A percentile compares a stretch with the other conserved stretches of the same genome.
These are phyloP conservation scores for Sinosuthora webbiana DNA, from an alignment of 2,113 vertebrate species.

Conservation along the genomic window DNA sequence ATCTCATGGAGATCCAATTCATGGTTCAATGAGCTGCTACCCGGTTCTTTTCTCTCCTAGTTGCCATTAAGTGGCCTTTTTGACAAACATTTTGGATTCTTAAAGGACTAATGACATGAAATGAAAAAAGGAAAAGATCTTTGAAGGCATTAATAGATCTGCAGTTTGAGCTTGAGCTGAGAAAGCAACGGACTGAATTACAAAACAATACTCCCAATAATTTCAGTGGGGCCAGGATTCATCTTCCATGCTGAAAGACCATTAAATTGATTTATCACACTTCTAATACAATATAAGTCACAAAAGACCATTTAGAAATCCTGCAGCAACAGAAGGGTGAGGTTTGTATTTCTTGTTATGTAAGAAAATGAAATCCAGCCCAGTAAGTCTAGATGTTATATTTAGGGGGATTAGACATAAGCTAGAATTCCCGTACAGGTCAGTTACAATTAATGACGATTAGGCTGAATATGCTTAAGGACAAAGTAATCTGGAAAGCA, in stretches of 20 bases:
- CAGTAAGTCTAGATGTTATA: not conserved
- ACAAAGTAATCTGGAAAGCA: not conserved
- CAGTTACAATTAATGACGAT: not conserved
- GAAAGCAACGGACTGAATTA: not conserved
- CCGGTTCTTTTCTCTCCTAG: not conserved
- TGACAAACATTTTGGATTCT: not conserved
- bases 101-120: not conserved
- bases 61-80: not conserved
- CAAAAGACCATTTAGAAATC: conserved; percentile 9
- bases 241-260: not conserved
- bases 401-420: not conserved
- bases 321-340: not conserved
- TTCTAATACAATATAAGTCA: not conserved
- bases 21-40: not conserved
- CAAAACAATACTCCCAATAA: not conserved
- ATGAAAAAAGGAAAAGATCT: not conserved
- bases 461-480: not conserved
- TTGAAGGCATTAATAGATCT: not conserved
- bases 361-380: conserved; percentile 9
- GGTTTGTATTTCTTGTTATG: not conserved
- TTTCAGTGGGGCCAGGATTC: not conserved
- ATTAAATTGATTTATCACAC: conserved; percentile 20
- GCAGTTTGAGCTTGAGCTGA: not conserved
- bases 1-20: not conserved
- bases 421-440: not conserved